Percentiles rank a stretch among this genome's conserved stretches.
These are phyloP conservation scores for Neodiprion virginianus DNA, from an alignment of 1,140 invertebrate species.

Conservation along the genomic window DNA sequence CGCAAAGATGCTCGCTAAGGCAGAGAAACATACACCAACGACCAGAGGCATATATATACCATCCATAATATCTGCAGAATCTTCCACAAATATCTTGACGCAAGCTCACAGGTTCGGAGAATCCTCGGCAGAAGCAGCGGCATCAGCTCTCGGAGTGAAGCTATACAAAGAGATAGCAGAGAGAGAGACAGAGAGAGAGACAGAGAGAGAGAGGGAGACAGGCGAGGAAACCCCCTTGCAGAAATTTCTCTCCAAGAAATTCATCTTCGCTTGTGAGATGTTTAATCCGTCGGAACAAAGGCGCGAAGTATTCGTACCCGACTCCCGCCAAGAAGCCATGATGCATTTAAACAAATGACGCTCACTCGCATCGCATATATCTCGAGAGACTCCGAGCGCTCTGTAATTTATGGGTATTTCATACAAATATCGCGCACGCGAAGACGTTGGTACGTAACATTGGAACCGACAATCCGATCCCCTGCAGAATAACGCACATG, in stretches of 20 bases:
- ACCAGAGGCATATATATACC: too few relatives aligned
- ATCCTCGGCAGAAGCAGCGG: not conserved
- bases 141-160: not conserved
- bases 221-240: not conserved
- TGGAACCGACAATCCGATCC: not conserved
- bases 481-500: not conserved
- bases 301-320: not conserved
- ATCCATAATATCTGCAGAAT: too few relatives aligned
- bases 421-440: not conserved
- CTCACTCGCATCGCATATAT: not conserved
- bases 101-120: too few relatives aligned
- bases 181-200: slow-evolving; percentile 12
- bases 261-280: not conserved
- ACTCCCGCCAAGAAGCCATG: slow-evolving; percentile 1
- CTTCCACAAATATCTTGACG: too few relatives aligned
- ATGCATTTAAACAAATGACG: not conserved
- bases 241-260: not conserved
- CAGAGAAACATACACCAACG: too few relatives aligned
- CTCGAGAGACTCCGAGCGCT: not conserved
- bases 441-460: not conserved
- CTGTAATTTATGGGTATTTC: not conserved
- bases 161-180: not conserved
- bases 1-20: too few relatives aligned
- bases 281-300: not conserved
- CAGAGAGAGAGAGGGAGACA: slow-evolving; percentile 13